A percentile compares a stretch with the other conserved stretches of the same genome.
Evolutionary conservation across 2,888 invertebrate genomes (phyloP).

Genomic region (Odontocolon sp.): DNA sequence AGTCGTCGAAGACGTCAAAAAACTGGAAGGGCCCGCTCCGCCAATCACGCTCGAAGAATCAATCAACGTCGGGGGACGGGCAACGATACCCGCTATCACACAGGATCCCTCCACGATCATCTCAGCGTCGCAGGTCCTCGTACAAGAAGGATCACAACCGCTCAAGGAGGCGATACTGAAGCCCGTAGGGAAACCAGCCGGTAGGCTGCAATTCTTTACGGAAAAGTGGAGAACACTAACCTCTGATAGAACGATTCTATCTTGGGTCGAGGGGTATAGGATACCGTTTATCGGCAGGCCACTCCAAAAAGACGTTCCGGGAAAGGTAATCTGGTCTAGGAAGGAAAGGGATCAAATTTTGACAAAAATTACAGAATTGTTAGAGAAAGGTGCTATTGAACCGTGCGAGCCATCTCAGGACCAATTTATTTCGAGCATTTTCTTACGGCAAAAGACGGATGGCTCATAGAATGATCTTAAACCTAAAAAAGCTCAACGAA

Average conservation of each 20-base stretch:
- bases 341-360: not conserved
- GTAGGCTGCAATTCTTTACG: constrained; percentile 36
- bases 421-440: constrained; percentile 7
- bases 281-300: constrained; percentile 41
- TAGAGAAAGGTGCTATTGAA: constrained; percentile 17
- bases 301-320: not conserved
- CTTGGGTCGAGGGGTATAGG: constrained; percentile 47
- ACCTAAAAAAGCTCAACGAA: not conserved
- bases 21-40: constrained; percentile 46
- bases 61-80: not conserved
- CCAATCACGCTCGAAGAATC: not conserved
- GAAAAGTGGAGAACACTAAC: constrained; percentile 20
- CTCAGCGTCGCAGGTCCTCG: not conserved
- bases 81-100: not conserved
- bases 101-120: not conserved
- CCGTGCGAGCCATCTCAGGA: not conserved
- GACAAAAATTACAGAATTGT: not conserved
- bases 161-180: not conserved
- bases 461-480: not conserved
- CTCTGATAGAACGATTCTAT: constrained; percentile 31
- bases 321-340: not conserved
- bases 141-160: not conserved
- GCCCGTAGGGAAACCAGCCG: constrained; percentile 43
- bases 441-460: not conserved
- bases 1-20: constrained; percentile 35